A percentile compares a stretch with the other conserved stretches of the same genome.
These are phyloP conservation scores for Diarsia rubi DNA, from an alignment of 2,888 invertebrate genomes.

Conservation along the genomic window DNA sequence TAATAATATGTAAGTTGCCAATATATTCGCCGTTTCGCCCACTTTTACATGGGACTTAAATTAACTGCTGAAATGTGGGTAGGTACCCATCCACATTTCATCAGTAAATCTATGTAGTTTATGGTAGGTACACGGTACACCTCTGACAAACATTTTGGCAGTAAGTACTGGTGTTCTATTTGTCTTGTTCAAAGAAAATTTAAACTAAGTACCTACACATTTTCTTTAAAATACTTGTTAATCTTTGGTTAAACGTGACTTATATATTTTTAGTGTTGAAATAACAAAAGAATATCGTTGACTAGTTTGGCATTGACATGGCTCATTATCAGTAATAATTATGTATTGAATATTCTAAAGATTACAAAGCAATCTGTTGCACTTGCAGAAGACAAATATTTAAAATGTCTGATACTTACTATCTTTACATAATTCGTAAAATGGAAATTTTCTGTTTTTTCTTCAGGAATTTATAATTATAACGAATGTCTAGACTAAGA, in stretches of 20 bases:
- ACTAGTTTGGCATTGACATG: slow-evolving; percentile 6
- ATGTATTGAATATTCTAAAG: slow-evolving; percentile 10
- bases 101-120: too few species aligned
- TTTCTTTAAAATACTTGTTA: not conserved
- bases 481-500: too few species aligned
- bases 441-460: not conserved
- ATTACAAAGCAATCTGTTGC: slow-evolving; percentile 25
- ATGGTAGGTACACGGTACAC: too few species aligned
- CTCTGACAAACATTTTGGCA: not conserved
- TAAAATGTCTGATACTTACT: slow-evolving; percentile 12
- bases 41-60: not conserved
- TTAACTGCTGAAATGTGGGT: not conserved
- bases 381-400: slow-evolving; percentile 17
- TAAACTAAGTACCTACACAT: not conserved
- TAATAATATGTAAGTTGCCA: not conserved
- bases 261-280: not conserved
- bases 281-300: slow-evolving; percentile 5
- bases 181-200: not conserved
- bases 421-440: slow-evolving; percentile 5
- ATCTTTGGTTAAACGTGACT: not conserved
- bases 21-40: not conserved
- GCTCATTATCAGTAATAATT: slow-evolving; percentile 9
- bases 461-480: not conserved
- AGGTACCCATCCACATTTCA: too few species aligned
- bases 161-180: not conserved